A percentile compares a stretch with the other conserved stretches of the same genome.
Evolutionary conservation across 2,113 vertebrate species (phyloP).

Genomic region (Chamaea fasciata): DNA sequence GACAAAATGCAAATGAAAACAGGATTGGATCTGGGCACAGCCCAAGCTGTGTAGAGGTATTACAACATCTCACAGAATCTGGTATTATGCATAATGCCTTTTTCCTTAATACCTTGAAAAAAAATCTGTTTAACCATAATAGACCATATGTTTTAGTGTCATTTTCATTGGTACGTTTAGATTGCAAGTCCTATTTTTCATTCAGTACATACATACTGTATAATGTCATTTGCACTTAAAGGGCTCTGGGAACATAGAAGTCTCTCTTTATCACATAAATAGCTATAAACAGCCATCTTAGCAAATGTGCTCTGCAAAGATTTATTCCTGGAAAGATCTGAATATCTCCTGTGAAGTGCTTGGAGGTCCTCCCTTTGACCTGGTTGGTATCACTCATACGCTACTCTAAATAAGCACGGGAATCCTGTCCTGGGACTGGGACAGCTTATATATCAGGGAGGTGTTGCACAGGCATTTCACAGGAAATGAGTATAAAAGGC

Average conservation of each 20-base stretch:
- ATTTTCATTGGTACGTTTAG: slow-evolving; percentile 1
- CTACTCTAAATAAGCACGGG: neutral
- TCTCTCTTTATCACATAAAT: slow-evolving; percentile 1
- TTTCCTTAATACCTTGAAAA: neutral
- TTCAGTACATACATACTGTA: neutral
- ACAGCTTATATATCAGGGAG: neutral
- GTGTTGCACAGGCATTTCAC: neutral
- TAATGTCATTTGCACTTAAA: neutral
- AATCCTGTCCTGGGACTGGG: neutral
- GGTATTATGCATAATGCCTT: neutral
- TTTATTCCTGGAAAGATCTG: neutral
- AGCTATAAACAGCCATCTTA: neutral
- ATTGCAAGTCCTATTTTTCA: neutral
- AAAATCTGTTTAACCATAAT: neutral
- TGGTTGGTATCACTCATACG: neutral
- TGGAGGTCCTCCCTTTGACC: neutral
- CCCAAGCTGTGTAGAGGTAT: rapidly evolving
- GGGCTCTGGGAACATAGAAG: neutral
- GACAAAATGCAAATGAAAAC: neutral
- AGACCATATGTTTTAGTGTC: neutral
- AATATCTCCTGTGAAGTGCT: neutral
- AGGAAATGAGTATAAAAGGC: neutral
- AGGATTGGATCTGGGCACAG: neutral
- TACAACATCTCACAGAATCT: neutral
- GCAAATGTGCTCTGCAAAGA: neutral